phyloP scores from a whole-genome alignment of 2,113 vertebrate genomes.

The Crocuta crocuta region DNA sequence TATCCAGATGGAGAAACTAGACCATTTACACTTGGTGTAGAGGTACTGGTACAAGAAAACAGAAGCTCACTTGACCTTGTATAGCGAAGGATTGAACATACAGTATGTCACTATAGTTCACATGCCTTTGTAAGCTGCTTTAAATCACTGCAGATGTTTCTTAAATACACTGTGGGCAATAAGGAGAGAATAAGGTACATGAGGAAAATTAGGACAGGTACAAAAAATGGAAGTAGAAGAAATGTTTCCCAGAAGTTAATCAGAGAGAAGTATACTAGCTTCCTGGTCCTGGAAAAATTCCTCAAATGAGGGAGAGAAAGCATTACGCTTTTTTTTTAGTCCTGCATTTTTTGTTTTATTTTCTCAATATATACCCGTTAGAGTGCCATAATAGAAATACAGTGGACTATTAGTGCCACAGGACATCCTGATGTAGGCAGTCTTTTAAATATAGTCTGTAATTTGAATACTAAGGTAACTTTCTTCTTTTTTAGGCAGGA shows the following conservation, averaged over 20 bases:
- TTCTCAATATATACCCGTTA: neutral
- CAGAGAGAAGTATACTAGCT: neutral
- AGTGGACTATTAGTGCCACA: neutral
- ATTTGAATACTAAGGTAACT: constrained; percentile 14
- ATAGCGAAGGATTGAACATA: neutral
- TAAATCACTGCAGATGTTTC: neutral
- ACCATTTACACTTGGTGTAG: neutral
- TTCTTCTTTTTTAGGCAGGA: constrained; percentile 90
- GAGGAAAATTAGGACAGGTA: neutral
- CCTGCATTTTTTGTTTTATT: constrained; percentile 9
- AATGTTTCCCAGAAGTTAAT: neutral
- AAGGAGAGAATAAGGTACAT: neutral
- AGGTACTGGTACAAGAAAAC: neutral
- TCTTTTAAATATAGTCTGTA: neutral
- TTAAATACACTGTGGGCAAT: neutral
- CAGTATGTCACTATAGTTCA: neutral
- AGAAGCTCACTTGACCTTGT: neutral
- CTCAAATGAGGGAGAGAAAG: neutral
- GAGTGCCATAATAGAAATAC: neutral
- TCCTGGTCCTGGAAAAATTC: neutral
- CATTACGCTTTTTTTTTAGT: neutral
- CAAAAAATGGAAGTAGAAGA: neutral
- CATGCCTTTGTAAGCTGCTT: neutral
- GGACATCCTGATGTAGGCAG: neutral
- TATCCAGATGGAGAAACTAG: neutral